Percentiles rank a stretch among this genome's conserved stretches.
These are phyloP conservation scores for Amniataba percoides DNA, from an alignment of 2,797 vertebrate species.

Conservation along the genomic window DNA sequence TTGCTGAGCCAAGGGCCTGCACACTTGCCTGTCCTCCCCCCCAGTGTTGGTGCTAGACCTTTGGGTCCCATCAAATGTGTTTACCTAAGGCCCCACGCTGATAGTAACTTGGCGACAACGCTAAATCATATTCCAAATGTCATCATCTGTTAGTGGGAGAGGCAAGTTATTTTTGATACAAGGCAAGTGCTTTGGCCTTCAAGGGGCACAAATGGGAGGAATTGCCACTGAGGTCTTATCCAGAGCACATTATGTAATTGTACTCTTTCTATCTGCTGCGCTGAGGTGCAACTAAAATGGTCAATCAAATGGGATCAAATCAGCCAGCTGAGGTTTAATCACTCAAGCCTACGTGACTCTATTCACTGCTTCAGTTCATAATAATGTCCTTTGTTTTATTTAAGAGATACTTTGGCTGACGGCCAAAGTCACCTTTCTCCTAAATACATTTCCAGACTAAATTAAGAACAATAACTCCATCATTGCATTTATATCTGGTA, in stretches of 20 bases:
- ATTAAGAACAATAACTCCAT: constrained; percentile 51
- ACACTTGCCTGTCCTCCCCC: constrained; percentile 73
- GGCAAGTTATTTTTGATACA: constrained; percentile 75
- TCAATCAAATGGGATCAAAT: constrained; percentile 51
- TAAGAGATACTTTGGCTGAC: constrained; percentile 52
- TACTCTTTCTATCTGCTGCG: constrained; percentile 23
- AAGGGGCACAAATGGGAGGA: constrained; percentile 50
- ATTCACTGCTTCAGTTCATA: constrained; percentile 53
- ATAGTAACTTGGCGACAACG: constrained; percentile 81
- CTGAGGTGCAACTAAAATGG: constrained; percentile 5
- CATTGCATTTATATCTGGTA: constrained; percentile 24
- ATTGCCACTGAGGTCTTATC: constrained; percentile 55
- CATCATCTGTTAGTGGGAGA: constrained; percentile 77
- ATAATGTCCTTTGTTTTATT: constrained; percentile 65
- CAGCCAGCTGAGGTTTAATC: constrained; percentile 22
- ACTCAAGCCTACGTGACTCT: constrained; percentile 76
- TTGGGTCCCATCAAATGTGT: constrained; percentile 80
- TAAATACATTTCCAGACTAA: constrained; percentile 47
- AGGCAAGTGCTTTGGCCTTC: constrained; percentile 67
- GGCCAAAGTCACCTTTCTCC: constrained; percentile 61
- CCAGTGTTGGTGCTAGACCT: constrained; percentile 67
- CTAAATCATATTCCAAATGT: constrained; percentile 83
- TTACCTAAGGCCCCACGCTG: constrained; percentile 79
- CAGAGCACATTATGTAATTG: constrained; percentile 55
- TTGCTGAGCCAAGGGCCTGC: constrained; percentile 68